Conservation (phyloP, 2,113 vertebrate species). For the Megalops atlanticus region DNA sequence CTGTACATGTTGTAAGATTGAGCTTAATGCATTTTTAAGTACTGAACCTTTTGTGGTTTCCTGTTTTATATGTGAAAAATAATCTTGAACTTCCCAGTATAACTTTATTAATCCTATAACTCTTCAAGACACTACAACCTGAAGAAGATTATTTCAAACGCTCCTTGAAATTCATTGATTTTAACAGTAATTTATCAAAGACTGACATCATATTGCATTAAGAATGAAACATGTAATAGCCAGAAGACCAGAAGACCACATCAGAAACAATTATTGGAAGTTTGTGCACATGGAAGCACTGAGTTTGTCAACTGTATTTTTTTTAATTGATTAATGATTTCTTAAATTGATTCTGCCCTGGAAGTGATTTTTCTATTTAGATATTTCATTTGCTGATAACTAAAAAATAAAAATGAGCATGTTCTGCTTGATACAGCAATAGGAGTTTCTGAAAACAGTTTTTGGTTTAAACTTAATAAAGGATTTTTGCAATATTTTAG, state of each 20-base stretch:
- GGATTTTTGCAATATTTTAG: neutral
- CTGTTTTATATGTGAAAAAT: neutral
- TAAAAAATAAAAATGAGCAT: neutral
- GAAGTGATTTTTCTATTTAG: neutral
- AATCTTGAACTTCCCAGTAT: neutral
- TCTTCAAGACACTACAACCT: neutral
- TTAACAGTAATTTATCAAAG: slow-evolving; percentile 2
- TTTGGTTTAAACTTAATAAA: neutral
- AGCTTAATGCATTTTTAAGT: neutral
- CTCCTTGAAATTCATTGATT: neutral
- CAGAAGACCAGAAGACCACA: no score
- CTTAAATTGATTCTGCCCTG: neutral
- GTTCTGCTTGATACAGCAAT: neutral
- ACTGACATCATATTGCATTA: no score
- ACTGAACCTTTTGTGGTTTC: neutral
- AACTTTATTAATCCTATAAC: neutral
- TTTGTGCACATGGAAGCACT: no score
- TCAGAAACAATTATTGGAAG: no score
- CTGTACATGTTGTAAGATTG: neutral
- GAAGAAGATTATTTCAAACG: no score
- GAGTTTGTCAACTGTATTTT: neutral
- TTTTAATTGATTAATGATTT: neutral
- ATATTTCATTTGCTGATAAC: no score
- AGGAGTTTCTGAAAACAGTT: neutral
- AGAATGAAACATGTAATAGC: no score